These are phyloP conservation scores for Calameuta filiformis DNA, from an alignment of 2,888 invertebrate species.

Conservation along the genomic window DNA sequence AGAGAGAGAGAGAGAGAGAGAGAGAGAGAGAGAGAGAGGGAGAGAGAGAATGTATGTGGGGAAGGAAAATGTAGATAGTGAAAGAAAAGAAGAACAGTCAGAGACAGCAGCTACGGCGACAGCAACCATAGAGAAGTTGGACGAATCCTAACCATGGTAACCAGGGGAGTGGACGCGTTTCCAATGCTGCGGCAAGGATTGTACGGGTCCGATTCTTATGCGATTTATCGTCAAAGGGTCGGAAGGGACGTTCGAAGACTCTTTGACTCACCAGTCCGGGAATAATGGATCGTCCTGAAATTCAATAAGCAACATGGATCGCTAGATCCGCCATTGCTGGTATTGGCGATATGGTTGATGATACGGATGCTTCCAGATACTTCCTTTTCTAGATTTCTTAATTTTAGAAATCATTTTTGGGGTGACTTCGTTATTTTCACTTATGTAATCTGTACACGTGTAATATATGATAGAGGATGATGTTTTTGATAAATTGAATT, in stretches of 20 bases:
- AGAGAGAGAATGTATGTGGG: too few species aligned
- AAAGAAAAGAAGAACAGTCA: background rate
- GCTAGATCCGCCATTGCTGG: background rate
- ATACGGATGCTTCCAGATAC: background rate
- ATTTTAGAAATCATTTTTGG: background rate
- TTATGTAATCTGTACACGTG: background rate
- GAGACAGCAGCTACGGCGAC: background rate
- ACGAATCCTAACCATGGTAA: background rate
- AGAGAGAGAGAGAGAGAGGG: background rate
- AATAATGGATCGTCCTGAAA: conserved; percentile 30
- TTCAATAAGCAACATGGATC: conserved; percentile 24
- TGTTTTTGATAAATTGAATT: background rate
- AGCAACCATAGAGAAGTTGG: background rate
- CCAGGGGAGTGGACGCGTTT: background rate
- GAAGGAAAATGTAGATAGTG: background rate
- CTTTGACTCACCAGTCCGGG: conserved; percentile 21
- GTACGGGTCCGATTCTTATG: background rate
- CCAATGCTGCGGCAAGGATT: background rate
- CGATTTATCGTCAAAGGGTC: conserved; percentile 24
- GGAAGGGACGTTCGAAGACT: background rate
- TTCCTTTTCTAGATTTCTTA: background rate
- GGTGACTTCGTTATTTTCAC: background rate
- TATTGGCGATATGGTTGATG: background rate
- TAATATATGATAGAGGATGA: background rate
- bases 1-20: background rate